Base-by-base conservation (phyloP, 2,888 invertebrate genomes). In the Campoletis raptor region DNA sequence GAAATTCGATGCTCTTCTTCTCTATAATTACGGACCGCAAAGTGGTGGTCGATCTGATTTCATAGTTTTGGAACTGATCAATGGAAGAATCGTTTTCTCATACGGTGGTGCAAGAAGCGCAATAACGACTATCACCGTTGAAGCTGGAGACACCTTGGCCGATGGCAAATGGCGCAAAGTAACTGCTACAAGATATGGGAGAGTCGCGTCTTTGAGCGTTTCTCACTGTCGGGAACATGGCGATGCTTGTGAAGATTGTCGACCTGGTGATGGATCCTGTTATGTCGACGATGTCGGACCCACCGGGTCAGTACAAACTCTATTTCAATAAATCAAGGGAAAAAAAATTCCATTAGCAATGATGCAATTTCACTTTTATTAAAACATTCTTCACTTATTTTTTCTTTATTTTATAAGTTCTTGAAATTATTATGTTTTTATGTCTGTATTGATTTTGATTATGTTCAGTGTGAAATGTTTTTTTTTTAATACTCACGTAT, bases 111-210 rank as follows among this genome's bases (percentile, higher is more conserved):
- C 98, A 0, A 95, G 98, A 91, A 98, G 98, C 40, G 98, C 98
- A 2, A 98, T 98, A 54, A 97, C 98, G 0, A 96, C 97, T 0
- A 96, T 98, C 3, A 95, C 96, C 6, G 97, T 98, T 21, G 95
- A 95, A 83, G 95, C 95, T 21, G 95, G 95, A 90, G 96, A 96
- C 88, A 88, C 92, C 5, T 95, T 99, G 21, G 96, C 98, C 0
- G 97, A 98, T 94, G 98, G 98, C 0, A 96, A 96, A 88, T 99
- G 99, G 99, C 97, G 98, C 92, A 98, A 98, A 92, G 96, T 99
- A 24, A 98, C 97, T 0, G 98, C 98, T 0, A 98, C 98, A 0
- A 96, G 98, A 92, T 98, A 98, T 93, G 98, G 98, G 40, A 95
- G 98, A 88, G 98, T 98, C 0, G 97, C 98, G 90, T 98, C 98